Conservation (phyloP, 2,797 vertebrate species). For the Coccyzus lansbergi region DNA sequence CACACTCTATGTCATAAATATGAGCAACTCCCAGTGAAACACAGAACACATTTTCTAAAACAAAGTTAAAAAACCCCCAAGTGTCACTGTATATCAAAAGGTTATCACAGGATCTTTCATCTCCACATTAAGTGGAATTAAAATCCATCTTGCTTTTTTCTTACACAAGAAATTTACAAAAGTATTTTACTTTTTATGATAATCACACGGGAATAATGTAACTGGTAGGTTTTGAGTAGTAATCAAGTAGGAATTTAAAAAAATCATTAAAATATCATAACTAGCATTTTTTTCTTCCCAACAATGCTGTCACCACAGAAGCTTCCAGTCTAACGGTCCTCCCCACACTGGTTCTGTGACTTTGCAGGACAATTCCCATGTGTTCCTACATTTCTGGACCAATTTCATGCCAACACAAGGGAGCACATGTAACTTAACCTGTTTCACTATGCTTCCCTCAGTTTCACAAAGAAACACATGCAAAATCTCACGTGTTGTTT, state of each 20-base stretch:
- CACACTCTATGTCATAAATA: background rate
- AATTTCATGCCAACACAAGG: background rate
- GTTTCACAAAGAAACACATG: background rate
- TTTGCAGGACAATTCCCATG: too few relatives aligned
- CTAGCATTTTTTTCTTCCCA: background rate
- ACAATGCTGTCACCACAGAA: background rate
- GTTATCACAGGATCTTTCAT: background rate
- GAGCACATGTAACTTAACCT: fast-evolving
- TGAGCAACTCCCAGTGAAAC: background rate
- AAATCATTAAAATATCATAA: background rate
- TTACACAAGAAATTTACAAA: background rate
- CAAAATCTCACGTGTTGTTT: fast-evolving
- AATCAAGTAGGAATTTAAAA: background rate
- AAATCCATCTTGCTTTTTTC: background rate
- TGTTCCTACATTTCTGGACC: background rate
- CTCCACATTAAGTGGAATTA: background rate
- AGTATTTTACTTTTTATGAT: background rate
- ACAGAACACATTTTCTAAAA: background rate
- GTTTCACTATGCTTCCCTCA: background rate
- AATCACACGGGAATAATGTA: background rate
- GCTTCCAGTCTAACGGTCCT: background rate
- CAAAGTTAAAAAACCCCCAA: background rate
- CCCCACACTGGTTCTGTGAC: background rate
- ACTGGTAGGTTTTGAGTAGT: background rate
- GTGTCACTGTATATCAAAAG: background rate